Percentiles rank a stretch among this genome's conserved stretches.
Conservation (phyloP, 2,113 vertebrate genomes). For the Calonectris borealis region DNA sequence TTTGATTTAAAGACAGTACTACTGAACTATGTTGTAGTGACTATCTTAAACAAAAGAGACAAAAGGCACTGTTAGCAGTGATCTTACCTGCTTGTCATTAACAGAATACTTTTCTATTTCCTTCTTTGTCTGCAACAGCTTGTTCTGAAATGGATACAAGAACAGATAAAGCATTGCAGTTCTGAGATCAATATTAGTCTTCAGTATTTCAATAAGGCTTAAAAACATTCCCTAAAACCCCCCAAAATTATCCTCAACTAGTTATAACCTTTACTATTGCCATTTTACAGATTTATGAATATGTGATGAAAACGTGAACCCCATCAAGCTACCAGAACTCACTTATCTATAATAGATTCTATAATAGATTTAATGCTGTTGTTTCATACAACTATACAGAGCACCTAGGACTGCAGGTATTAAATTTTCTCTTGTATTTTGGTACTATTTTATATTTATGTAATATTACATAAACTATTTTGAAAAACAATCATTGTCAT, state of each 20-base stretch:
- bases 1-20: neutral
- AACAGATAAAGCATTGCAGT: neutral
- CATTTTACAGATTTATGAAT: neutral
- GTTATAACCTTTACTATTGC: neutral
- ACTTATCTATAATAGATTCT: neutral
- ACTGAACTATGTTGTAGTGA: neutral
- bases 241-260: neutral
- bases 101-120: slow-evolving; percentile 93
- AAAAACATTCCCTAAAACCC: neutral
- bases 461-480: neutral
- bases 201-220: neutral
- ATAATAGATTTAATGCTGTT: neutral
- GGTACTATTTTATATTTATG: neutral
- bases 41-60: neutral
- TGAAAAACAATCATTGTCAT: neutral
- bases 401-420: neutral
- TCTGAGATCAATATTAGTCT: neutral
- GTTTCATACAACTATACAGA: neutral
- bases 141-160: slow-evolving; percentile 75
- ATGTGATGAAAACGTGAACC: neutral
- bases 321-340: neutral
- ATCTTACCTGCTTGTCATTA: slow-evolving; percentile 94
- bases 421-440: neutral
- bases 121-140: slow-evolving; percentile 93
- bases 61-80: neutral